phyloP scores from a whole-genome alignment of 2,888 invertebrate genomes.

The Erpobdella octoculata region DNA sequence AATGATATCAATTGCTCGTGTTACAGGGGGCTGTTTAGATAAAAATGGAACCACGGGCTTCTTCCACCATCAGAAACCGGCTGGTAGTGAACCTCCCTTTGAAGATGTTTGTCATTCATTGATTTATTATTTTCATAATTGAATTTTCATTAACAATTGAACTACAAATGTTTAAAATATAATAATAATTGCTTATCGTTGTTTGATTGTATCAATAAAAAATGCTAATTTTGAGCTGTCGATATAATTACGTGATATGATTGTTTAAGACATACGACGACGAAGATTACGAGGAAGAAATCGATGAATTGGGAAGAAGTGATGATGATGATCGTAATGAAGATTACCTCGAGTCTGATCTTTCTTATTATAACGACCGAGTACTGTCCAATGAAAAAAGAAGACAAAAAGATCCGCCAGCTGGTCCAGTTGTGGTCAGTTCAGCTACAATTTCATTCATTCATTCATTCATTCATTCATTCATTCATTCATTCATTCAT shows the following conservation, averaged over 20 bases:
- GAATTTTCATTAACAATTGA: no score
- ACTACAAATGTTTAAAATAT: background rate
- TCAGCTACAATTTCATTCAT: background rate
- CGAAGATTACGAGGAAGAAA: background rate
- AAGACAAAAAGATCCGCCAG: no score
- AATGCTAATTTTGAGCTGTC: background rate
- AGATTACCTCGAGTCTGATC: background rate
- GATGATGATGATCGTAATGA: conserved; percentile 7
- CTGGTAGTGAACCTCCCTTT: no score
- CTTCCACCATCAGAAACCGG: no score
- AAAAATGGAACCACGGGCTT: no score
- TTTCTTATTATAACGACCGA: conserved; percentile 16
- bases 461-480: background rate
- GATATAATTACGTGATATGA: background rate
- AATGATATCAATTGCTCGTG: no score
- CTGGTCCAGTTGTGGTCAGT: no score
- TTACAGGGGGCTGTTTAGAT: no score
- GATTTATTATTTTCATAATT: no score
- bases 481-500: conserved; percentile 10
- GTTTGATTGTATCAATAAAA: background rate
- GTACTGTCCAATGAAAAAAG: no score
- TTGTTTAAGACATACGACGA: background rate
- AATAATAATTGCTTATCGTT: background rate
- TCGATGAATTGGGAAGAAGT: background rate
- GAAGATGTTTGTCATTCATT: no score